Evolutionary conservation across 2,113 vertebrate genomes (phyloP), one percentile per base, ranked within the genome.

Genomic region (Plestiodon gilberti): DNA sequence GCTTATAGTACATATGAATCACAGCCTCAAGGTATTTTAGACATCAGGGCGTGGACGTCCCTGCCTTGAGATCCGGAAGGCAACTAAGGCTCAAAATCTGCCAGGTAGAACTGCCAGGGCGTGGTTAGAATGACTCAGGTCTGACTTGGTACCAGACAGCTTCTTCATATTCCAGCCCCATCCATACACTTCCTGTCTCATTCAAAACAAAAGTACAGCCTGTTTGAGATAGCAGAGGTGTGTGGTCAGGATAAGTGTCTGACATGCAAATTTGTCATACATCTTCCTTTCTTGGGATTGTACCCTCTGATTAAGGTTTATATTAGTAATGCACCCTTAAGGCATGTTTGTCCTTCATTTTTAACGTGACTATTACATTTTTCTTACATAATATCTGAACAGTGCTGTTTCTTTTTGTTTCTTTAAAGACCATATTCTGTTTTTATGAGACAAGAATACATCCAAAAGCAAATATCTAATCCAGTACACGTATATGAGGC

Each of bases 181-280:
- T 38, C 18, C 74, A 35, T 38, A 40, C 40, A 90, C 11, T 61
- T 84, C 71, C 62, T 23, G 33, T 75, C 18, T 62, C 70, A 92
- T 59, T 40, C 78, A 48, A 43, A 73, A 55, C 20, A 85, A 59
- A 85, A 18, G 6, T 81, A 85, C 59, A 40, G 33, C 59, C 48
- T 77, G 35, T 33, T 70, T 48, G 18, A 69, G 43, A 20, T 69
- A 40, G 48, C 30, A 48, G 13, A 61, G 55, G 3, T 69, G 23
- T 13, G 4, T 57, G 87, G 67, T 43, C 43, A 57, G 48, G 78
- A 33, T 61, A 76, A 75, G 64, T 30, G 6, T 38, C 62, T 71
- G 10, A 1, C 0, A 10, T 0, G 0, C 65, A 7, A 22, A 0
- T 8, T 2, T n/a, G 9, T 57, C 74, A 74, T 8, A 35, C 15